phyloP scores from a whole-genome alignment of 2,113 vertebrate species.

The Caretta caretta region DNA sequence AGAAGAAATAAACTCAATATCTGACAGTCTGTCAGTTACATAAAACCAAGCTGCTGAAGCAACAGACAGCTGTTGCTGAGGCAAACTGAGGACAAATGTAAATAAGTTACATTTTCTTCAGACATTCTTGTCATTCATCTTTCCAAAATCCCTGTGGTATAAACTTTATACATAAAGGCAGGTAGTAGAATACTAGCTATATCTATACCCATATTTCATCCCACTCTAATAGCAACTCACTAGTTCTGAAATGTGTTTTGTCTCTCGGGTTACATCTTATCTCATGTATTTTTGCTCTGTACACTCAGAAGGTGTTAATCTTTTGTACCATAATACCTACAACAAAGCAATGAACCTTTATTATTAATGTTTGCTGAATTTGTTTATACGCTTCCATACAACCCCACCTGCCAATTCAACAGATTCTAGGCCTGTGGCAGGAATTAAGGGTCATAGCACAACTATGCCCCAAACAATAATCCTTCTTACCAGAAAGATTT shows the following conservation, averaged over 20 bases:
- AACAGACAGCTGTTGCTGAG: not conserved
- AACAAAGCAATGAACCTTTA: not conserved
- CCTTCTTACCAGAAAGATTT: not conserved
- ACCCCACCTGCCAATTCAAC: not conserved
- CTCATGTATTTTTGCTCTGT: constrained; percentile 13
- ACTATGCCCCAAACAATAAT: not conserved
- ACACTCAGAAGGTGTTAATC: not conserved
- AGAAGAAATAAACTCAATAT: not conserved
- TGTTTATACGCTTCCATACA: not conserved
- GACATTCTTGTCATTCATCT: constrained; percentile 22
- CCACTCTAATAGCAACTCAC: not conserved
- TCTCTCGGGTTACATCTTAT: not conserved
- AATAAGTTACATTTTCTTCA: constrained; percentile 42
- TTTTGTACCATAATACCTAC: not conserved
- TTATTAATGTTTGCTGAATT: not conserved
- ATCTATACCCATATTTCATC: not conserved
- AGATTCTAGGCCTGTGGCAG: not conserved
- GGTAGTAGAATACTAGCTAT: not conserved
- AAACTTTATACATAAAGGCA: not conserved
- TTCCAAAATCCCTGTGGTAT: not conserved
- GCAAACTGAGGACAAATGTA: not conserved
- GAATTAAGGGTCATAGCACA: not conserved
- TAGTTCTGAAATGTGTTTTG: not conserved
- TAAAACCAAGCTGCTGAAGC: constrained; percentile 28
- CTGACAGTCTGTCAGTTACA: not conserved